Evolutionary conservation across 2,888 invertebrate species (phyloP).

Genomic region (Poecilobothrus nobilitatus): DNA sequence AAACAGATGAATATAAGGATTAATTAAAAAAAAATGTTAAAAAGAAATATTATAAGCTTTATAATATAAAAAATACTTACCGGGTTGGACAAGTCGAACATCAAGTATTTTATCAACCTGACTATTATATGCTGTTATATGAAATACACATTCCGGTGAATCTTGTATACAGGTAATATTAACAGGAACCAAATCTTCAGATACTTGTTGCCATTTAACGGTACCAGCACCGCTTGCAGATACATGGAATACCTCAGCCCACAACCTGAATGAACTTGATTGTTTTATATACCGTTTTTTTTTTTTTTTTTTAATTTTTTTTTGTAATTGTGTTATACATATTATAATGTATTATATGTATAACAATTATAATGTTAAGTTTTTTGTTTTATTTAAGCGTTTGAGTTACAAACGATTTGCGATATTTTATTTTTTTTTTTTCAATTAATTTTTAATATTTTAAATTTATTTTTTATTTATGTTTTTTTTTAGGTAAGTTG

Average conservation of each 20-base stretch:
- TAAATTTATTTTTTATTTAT: not conserved
- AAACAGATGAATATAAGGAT: no score
- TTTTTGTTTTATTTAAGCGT: conserved; percentile 2
- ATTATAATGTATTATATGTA: not conserved
- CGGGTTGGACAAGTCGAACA: conserved; percentile 92
- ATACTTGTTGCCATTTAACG: conserved; percentile 96
- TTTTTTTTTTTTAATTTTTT: conserved; percentile 18
- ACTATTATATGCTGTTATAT: conserved; percentile 97
- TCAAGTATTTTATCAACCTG: conserved; percentile 98
- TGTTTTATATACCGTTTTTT: conserved; percentile 25
- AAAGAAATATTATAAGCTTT: no score
- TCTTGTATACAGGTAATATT: conserved; percentile 97
- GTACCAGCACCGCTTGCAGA: conserved; percentile 86
- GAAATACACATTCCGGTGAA: conserved; percentile 93
- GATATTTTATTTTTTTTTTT: not conserved
- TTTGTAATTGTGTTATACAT: conserved; percentile 21
- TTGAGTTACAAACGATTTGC: conserved; percentile 6
- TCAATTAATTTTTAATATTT: no score
- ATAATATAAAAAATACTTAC: conserved; percentile 47
- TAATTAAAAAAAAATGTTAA: no score
- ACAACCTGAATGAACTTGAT: conserved; percentile 63
- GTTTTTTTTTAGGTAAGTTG: not conserved
- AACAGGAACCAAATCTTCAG: conserved; percentile 95
- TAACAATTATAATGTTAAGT: not conserved
- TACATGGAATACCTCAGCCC: conserved; percentile 98